Percentiles rank a stretch among this genome's conserved stretches.
phyloP scores from a whole-genome alignment of 2,888 invertebrate genomes.

The Seladonia tumulorum region DNA sequence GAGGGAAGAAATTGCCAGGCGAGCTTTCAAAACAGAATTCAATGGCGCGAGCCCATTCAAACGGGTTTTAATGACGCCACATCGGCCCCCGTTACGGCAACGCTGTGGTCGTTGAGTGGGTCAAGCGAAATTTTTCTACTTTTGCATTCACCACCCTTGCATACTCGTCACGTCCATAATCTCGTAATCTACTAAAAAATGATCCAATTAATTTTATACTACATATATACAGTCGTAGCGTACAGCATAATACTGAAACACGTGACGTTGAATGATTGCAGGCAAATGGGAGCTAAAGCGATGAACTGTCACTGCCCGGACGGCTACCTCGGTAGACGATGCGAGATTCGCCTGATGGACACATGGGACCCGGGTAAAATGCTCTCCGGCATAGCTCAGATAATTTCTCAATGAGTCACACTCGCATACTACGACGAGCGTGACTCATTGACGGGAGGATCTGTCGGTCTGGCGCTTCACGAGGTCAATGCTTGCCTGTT shows the following conservation, averaged over 20 bases:
- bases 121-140: not conserved
- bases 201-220: not conserved
- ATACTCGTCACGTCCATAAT: not conserved
- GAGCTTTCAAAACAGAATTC: not conserved
- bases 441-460: conserved; percentile 25
- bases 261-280: conserved; percentile 82
- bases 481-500: conserved; percentile 60
- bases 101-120: not conserved
- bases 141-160: too few relatives aligned
- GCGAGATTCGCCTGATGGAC: conserved; percentile 87
- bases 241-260: too few relatives aligned
- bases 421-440: not conserved
- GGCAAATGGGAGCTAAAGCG: conserved; percentile 91
- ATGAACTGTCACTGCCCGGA: conserved; percentile 89
- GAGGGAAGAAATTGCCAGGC: not conserved
- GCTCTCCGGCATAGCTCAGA: conserved; percentile 8
- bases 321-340: conserved; percentile 89
- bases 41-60: not conserved
- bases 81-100: not conserved
- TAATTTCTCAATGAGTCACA: conserved; percentile 40
- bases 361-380: conserved; percentile 70
- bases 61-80: not conserved
- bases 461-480: not conserved
- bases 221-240: too few relatives aligned
- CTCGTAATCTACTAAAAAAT: not conserved